phyloP scores from a whole-genome alignment of 2,888 invertebrate species.

The Cephus runcator region DNA sequence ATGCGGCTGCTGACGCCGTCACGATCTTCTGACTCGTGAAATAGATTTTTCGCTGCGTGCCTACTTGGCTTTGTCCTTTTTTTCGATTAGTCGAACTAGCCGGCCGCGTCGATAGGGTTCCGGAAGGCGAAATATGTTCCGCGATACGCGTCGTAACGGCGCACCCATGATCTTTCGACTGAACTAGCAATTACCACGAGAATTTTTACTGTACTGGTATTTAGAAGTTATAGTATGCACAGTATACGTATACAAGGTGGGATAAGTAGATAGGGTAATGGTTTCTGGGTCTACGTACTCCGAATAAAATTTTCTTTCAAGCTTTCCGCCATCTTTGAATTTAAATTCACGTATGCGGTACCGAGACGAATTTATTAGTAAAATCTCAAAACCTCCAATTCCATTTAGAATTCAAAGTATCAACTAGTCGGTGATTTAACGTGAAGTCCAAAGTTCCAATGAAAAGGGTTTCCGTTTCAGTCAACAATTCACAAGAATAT shows the following conservation, averaged over 20 bases:
- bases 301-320: not conserved
- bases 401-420: not conserved
- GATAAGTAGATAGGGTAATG: not conserved
- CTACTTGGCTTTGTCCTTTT: constrained; percentile 21
- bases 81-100: constrained; percentile 51
- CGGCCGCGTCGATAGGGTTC: constrained; percentile 45
- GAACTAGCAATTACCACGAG: constrained; percentile 34
- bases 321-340: not conserved
- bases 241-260: not conserved
- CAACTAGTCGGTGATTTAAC: not conserved
- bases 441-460: constrained; percentile 4
- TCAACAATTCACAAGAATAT: not conserved
- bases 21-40: not conserved
- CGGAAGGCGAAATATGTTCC: constrained; percentile 47
- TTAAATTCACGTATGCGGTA: not conserved
- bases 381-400: not conserved
- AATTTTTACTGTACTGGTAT: not conserved
- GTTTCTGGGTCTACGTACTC: not conserved
- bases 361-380: not conserved
- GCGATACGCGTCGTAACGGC: constrained; percentile 41
- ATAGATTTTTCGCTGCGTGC: not conserved
- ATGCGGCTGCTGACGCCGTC: not conserved
- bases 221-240: not conserved
- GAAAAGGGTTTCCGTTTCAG: not conserved
- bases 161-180: constrained; percentile 51